Percentiles rank a stretch among this genome's conserved stretches.
phyloP scores from a whole-genome alignment of 2,113 vertebrate species.

The Charadrius vociferus region DNA sequence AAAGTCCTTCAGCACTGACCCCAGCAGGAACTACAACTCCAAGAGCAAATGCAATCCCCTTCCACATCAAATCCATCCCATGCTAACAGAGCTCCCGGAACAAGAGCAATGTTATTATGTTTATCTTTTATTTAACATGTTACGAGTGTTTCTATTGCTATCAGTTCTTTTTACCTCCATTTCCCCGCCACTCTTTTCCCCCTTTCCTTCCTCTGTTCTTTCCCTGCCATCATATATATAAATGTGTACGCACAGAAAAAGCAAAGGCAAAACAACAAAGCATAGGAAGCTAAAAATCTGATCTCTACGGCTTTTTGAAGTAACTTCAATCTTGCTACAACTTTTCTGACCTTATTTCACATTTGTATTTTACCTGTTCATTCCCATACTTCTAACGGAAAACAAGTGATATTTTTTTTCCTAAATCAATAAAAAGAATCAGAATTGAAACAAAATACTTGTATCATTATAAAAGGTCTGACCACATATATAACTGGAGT shows the following conservation, averaged over 20 bases:
- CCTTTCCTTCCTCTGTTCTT: not conserved
- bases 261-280: not conserved
- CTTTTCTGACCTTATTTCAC: not conserved
- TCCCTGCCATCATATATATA: not conserved
- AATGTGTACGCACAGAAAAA: not conserved
- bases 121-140: not conserved
- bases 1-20: not conserved
- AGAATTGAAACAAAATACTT: not conserved
- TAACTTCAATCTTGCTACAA: not conserved
- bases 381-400: not conserved
- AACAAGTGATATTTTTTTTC: not conserved
- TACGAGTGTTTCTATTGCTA: not conserved
- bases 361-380: not conserved
- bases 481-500: not conserved
- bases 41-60: not conserved
- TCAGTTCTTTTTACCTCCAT: not conserved
- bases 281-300: not conserved
- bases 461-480: not conserved
- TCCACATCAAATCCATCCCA: not conserved
- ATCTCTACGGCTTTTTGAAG: not conserved
- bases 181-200: not conserved
- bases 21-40: not conserved
- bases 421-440: not conserved
- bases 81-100: not conserved
- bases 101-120: not conserved